phyloP scores from a whole-genome alignment of 2,113 vertebrate species.

The Melanerpes aurifrons region DNA sequence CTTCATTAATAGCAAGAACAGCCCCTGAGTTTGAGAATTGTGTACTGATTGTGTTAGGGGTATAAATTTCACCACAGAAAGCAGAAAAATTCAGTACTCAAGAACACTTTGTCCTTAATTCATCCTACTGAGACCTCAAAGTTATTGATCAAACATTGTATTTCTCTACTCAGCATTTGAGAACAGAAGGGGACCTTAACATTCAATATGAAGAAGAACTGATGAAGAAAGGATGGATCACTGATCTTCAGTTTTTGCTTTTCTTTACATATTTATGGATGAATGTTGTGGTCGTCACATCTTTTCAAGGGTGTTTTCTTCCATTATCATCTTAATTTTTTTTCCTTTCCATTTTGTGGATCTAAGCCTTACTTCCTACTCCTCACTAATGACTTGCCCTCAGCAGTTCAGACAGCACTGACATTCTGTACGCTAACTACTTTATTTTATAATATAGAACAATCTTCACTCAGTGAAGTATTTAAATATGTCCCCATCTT shows the following conservation, averaged over 20 bases:
- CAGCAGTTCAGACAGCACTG: background rate
- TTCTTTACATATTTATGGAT: slow-evolving; percentile 57
- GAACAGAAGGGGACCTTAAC: slow-evolving; percentile 47
- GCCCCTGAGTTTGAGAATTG: background rate
- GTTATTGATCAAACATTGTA: slow-evolving; percentile 33
- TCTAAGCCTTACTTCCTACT: background rate
- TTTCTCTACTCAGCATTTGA: background rate
- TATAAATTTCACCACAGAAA: slow-evolving; percentile 30
- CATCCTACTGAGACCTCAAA: slow-evolving; percentile 34
- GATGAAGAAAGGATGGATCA: slow-evolving; percentile 47
- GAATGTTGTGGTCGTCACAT: slow-evolving; percentile 20
- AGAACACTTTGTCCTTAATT: slow-evolving; percentile 48
- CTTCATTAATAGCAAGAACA: background rate
- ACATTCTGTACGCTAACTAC: background rate
- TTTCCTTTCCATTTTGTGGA: background rate
- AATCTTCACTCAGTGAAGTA: slow-evolving; percentile 25
- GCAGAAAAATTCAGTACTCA: background rate
- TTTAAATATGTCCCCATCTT: background rate
- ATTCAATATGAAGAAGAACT: slow-evolving; percentile 42
- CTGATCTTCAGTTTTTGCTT: slow-evolving; percentile 28
- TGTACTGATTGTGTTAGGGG: background rate
- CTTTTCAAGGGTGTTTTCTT: slow-evolving; percentile 29
- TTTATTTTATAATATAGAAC: background rate
- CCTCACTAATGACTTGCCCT: background rate
- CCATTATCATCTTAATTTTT: background rate